phyloP scores from a whole-genome alignment of 2,888 invertebrate genomes.

The Diaphora mendica region DNA sequence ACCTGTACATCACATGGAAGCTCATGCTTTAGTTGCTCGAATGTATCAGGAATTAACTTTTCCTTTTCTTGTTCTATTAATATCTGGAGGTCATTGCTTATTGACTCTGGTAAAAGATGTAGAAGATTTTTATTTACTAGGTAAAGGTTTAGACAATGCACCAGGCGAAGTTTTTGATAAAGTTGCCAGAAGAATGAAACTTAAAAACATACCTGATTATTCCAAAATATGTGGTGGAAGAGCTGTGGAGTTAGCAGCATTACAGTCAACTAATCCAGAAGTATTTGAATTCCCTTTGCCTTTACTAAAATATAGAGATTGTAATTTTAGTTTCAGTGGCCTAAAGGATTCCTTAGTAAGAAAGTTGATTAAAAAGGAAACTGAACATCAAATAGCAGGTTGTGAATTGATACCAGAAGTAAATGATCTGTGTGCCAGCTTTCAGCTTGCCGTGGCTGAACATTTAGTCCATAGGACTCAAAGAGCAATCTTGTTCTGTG shows the following conservation, averaged over 20 bases:
- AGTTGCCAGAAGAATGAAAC: constrained; percentile 93
- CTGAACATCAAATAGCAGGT: constrained; percentile 83
- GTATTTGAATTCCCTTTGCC: constrained; percentile 90
- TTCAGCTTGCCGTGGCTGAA: constrained; percentile 90
- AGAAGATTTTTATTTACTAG: constrained; percentile 92
- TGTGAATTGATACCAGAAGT: constrained; percentile 91
- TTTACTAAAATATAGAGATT: constrained; percentile 89
- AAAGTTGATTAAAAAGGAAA: constrained; percentile 87
- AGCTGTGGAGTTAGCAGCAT: constrained; percentile 94
- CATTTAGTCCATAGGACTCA: constrained; percentile 94
- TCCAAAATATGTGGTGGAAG: constrained; percentile 92
- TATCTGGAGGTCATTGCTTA: constrained; percentile 97
- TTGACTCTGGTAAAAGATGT: constrained; percentile 91
- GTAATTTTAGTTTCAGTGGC: constrained; percentile 97
- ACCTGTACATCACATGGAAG: constrained; percentile 99
- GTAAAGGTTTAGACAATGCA: constrained; percentile 93
- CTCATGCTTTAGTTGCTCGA: constrained; percentile 96
- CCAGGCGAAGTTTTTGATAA: constrained; percentile 98
- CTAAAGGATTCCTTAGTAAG: constrained; percentile 88
- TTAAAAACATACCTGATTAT: constrained; percentile 92
- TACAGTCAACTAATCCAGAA: constrained; percentile 87
- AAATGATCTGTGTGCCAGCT: constrained; percentile 94
- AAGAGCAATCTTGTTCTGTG: constrained; percentile 92
- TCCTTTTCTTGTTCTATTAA: constrained; percentile 95
- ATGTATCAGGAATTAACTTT: constrained; percentile 90